Evolutionary conservation across 2,113 vertebrate genomes (phyloP).

Genomic region (Platycercus adscitus): DNA sequence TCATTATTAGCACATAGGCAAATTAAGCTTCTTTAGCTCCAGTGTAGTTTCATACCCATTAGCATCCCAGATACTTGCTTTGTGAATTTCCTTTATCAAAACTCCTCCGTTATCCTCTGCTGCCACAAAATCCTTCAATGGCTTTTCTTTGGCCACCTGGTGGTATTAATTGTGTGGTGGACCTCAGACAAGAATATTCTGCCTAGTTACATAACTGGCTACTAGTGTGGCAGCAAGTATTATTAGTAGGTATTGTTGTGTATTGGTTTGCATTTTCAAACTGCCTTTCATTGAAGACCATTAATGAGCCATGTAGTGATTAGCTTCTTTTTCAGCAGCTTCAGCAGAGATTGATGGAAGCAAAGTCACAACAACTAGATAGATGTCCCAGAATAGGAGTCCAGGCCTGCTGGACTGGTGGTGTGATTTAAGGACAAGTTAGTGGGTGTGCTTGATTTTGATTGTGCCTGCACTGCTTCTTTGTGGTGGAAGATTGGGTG

Average conservation of each 20-base stretch:
- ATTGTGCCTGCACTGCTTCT: background rate
- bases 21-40: background rate
- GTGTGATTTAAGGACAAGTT: background rate
- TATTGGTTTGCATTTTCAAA: conserved; percentile 34
- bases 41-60: background rate
- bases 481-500: background rate
- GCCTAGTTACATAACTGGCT: conserved; percentile 10
- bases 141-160: conserved; percentile 40
- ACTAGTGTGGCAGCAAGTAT: background rate
- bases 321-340: background rate
- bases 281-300: background rate
- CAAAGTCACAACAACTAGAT: background rate
- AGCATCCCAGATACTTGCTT: background rate
- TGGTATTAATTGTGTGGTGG: background rate
- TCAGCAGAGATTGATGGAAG: background rate
- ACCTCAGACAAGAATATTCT: conserved; percentile 16
- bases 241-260: background rate
- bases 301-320: background rate
- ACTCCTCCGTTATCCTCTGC: background rate
- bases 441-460: background rate
- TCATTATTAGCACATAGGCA: background rate
- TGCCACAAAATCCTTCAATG: background rate
- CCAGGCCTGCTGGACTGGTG: background rate
- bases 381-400: background rate
- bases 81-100: background rate